Conservation (phyloP, 2,797 vertebrate species). For the Onychomys leucogaster region DNA sequence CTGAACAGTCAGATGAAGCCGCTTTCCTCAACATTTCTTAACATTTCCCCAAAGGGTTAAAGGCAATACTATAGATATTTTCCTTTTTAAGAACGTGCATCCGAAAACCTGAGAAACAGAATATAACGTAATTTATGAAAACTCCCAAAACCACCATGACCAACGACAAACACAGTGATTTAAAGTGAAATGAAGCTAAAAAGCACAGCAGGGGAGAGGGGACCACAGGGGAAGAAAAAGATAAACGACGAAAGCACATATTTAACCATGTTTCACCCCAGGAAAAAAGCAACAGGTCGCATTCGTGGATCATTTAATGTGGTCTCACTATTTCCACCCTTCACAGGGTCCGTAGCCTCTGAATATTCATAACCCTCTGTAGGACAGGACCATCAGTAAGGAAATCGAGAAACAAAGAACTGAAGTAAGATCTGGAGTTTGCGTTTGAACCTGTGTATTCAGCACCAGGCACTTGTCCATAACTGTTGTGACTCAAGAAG, state of each 20-base stretch:
- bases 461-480: not conserved
- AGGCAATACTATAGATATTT: not conserved
- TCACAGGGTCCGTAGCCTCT: not conserved
- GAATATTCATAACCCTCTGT: not conserved
- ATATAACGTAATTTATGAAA: not conserved
- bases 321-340: not conserved
- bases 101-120: not conserved
- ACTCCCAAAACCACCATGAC: not conserved
- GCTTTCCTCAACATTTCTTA: constrained; percentile 38
- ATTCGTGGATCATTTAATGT: not conserved
- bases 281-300: not conserved
- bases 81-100: not conserved
- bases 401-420: not conserved
- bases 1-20: constrained; percentile 48
- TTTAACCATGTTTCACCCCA: not conserved
- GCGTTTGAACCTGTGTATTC: not conserved
- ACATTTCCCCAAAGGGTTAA: constrained; percentile 57
- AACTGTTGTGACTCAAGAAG: not conserved
- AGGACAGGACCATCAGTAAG: not conserved
- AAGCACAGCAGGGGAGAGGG: not conserved
- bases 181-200: not conserved
- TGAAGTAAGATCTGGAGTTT: not conserved
- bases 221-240: too few relatives aligned
- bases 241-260: not conserved
- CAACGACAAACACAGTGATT: not conserved